These are phyloP conservation scores for Spisula subtruncata DNA, from an alignment of 2,888 invertebrate species.

Conservation along the genomic window DNA sequence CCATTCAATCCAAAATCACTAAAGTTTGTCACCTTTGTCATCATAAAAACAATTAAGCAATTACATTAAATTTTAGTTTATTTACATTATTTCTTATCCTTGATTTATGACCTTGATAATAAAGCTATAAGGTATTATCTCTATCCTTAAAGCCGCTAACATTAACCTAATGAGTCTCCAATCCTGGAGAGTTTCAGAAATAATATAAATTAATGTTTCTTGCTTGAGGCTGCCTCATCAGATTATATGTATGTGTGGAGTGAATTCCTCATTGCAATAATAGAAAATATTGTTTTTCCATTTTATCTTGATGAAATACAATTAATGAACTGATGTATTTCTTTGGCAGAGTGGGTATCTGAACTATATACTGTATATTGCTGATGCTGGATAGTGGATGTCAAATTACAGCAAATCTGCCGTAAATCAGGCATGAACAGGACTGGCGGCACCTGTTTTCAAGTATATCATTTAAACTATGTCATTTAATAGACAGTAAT, in stretches of 20 bases:
- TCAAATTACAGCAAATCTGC: constrained; percentile 49
- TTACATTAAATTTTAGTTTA: no score
- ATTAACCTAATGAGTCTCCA: background rate
- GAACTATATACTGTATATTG: constrained; percentile 5
- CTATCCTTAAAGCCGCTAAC: background rate
- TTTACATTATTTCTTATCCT: no score
- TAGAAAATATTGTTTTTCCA: constrained; percentile 26
- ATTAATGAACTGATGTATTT: constrained; percentile 25
- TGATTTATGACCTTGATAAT: no score
- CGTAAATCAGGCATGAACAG: constrained; percentile 52
- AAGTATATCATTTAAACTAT: constrained; percentile 26
- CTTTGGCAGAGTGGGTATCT: background rate
- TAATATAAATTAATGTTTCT: background rate
- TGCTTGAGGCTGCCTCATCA: constrained; percentile 11
- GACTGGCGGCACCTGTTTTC: constrained; percentile 53
- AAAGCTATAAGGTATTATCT: no score
- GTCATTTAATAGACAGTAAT: constrained; percentile 46
- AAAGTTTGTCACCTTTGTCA: no score
- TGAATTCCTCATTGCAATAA: constrained; percentile 2
- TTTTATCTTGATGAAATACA: constrained; percentile 26
- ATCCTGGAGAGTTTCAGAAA: constrained; percentile 10
- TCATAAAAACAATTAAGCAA: no score
- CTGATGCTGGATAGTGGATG: constrained; percentile 26
- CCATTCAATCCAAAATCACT: no score
- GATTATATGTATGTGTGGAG: background rate